phyloP scores from a whole-genome alignment of 37 sponge, comb jelly and placozoan genomes.

The Spongilla lacustris region DNA sequence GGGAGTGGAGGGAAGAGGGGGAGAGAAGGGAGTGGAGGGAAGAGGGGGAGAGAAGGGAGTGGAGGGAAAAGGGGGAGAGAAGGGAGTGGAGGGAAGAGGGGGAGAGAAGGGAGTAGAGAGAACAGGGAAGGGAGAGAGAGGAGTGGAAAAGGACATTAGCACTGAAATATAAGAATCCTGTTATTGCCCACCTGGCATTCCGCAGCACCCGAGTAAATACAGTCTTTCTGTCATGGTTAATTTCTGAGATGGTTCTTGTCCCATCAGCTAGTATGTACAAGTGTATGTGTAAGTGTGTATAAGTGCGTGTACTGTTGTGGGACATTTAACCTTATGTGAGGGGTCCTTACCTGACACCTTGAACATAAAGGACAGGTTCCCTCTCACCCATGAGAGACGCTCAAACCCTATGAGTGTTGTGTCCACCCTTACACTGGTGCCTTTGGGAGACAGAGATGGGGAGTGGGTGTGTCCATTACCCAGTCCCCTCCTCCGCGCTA shows the following conservation, averaged over 20 bases:
- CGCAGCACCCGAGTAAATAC: conserved; percentile 57
- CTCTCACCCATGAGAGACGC: conserved; percentile 85
- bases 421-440: conserved; percentile 93
- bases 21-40: too few relatives aligned
- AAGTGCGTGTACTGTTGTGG: neutral
- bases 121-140: neutral
- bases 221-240: conserved; percentile 74
- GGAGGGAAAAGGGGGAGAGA: too few relatives aligned
- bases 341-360: conserved; percentile 47
- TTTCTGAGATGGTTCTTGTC: conserved; percentile 52
- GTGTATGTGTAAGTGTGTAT: neutral
- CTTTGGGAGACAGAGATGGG: conserved; percentile 38
- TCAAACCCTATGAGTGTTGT: conserved; percentile 90
- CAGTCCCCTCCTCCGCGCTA: neutral
- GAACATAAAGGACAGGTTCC: conserved; percentile 89
- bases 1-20: too few relatives aligned
- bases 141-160: neutral
- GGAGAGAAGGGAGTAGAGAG: neutral
- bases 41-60: too few relatives aligned
- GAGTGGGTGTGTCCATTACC: neutral
- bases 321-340: neutral
- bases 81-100: too few relatives aligned
- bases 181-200: conserved; percentile 22
- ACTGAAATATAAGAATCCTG: too few relatives aligned
- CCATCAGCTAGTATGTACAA: conserved; percentile 38